Percentiles rank a stretch among this genome's conserved stretches.
Conservation (phyloP, 2,113 vertebrate species). For the Otus sunia region DNA sequence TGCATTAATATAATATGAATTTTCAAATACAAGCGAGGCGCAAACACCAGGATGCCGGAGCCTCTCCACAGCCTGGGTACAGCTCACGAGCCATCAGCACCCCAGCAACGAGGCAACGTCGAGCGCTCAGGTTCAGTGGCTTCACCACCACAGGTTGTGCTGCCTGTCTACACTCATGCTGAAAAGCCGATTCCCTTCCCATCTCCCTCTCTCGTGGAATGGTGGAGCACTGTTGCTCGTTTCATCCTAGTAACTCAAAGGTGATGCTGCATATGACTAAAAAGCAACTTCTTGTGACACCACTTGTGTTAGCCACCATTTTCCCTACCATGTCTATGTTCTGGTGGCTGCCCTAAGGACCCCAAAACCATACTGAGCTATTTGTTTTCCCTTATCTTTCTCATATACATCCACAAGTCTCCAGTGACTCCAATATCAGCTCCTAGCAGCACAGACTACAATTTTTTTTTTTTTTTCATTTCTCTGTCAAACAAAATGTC, state of each 20-base stretch:
- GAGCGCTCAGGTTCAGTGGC: accelerated
- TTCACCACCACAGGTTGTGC: accelerated
- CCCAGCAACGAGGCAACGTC: accelerated
- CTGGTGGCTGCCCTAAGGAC: neutral
- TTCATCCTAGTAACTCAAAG: neutral
- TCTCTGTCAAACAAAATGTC: neutral
- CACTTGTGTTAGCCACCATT: neutral
- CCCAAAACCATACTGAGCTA: neutral
- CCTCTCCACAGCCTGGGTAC: neutral
- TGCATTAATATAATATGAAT: accelerated
- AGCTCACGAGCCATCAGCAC: neutral
- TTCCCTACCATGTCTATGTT: neutral
- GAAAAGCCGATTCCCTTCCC: neutral
- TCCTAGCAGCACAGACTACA: neutral
- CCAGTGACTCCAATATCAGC: neutral
- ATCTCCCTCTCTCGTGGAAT: no score
- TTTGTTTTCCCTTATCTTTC: neutral
- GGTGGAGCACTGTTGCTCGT: accelerated
- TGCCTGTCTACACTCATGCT: neutral
- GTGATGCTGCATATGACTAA: neutral
- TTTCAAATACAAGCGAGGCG: neutral
- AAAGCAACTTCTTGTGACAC: neutral
- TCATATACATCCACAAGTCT: neutral
- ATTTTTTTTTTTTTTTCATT: neutral
- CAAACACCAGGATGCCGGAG: accelerated